phyloP scores from a whole-genome alignment of 1,140 invertebrate genomes.

The Camponotus pennsylvanicus region DNA sequence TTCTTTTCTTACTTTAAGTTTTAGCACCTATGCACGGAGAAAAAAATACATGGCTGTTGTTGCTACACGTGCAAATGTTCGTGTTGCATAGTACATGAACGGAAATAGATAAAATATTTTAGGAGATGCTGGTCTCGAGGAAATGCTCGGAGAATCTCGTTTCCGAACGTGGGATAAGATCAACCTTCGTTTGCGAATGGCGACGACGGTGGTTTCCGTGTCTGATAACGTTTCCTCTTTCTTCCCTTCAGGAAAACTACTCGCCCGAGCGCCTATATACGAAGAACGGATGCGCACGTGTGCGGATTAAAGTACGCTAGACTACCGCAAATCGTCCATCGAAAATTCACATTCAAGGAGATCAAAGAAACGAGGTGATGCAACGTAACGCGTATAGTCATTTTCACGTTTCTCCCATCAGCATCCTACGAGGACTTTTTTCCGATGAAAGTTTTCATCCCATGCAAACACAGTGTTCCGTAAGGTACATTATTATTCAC shows the following conservation, averaged over 20 bases:
- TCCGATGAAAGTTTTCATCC: constrained; percentile 29
- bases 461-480: neutral
- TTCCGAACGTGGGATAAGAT: constrained; percentile 65
- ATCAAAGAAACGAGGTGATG: constrained; percentile 27
- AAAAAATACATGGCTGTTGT: neutral
- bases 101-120: constrained; percentile 11
- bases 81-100: too few relatives aligned
- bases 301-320: constrained; percentile 28
- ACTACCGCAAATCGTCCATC: constrained; percentile 55
- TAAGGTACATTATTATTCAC: neutral
- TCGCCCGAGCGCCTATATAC: neutral
- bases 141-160: constrained; percentile 55
- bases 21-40: neutral
- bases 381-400: constrained; percentile 3
- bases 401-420: constrained; percentile 29
- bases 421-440: constrained; percentile 54
- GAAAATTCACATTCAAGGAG: constrained; percentile 36
- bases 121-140: neutral
- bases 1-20: neutral
- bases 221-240: constrained; percentile 70
- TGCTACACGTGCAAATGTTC: neutral
- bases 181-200: constrained; percentile 67
- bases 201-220: constrained; percentile 65
- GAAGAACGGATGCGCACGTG: neutral
- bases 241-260: constrained; percentile 10